Conservation (phyloP, 1,140 invertebrate species). For the Tetragonula clypearis region DNA sequence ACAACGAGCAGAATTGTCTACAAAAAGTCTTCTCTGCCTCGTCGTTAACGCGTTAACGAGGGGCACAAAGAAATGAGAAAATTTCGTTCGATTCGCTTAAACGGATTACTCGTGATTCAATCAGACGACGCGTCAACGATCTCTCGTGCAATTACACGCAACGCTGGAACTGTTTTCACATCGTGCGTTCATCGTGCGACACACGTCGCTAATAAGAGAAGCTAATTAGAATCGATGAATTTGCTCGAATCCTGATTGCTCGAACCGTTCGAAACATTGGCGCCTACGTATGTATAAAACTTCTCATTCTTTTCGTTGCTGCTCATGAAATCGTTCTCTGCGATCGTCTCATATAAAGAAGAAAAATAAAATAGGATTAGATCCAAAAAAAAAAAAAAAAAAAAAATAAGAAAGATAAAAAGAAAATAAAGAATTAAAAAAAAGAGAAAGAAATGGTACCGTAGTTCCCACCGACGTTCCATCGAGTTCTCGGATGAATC, state of each 20-base stretch:
- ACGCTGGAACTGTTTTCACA: no score
- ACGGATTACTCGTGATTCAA: background rate
- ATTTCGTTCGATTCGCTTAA: background rate
- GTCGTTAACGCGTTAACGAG: background rate
- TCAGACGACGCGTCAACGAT: background rate
- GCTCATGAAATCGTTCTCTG: background rate
- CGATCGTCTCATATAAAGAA: constrained; percentile 1
- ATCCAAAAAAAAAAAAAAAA: background rate
- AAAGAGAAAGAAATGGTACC: background rate
- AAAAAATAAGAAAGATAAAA: background rate
- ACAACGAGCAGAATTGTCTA: background rate
- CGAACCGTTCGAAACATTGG: background rate
- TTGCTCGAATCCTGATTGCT: background rate
- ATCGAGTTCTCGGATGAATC: constrained; percentile 8
- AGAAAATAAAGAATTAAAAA: background rate
- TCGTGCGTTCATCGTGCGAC: background rate
- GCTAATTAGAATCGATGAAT: background rate
- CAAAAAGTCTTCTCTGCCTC: background rate
- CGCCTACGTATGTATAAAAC: background rate
- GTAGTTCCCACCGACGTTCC: constrained; percentile 15
- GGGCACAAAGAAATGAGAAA: no score
- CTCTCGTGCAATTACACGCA: background rate
- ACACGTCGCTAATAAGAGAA: background rate
- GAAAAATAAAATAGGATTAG: constrained; percentile 13
- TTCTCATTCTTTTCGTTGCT: constrained; percentile 9